A percentile compares a stretch with the other conserved stretches of the same genome.
phyloP scores from a whole-genome alignment of 2,888 invertebrate genomes.

The Plebejus melissa region DNA sequence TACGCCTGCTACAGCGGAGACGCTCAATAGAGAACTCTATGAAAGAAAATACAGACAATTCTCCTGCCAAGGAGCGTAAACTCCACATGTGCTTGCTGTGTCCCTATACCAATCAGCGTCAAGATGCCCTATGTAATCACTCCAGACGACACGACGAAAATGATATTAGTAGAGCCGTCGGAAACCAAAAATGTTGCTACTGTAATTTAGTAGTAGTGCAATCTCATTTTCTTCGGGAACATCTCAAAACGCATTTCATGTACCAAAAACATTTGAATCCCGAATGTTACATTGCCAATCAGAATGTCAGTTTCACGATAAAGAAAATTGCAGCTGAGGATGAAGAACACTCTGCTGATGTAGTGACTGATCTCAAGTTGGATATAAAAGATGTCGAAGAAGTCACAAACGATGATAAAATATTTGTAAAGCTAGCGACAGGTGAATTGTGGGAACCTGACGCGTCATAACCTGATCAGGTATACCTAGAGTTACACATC shows the following conservation, averaged over 20 bases:
- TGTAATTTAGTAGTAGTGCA: constrained; percentile 90
- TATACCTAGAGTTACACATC: not conserved
- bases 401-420: constrained; percentile 56
- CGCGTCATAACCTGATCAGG: constrained; percentile 31
- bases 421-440: constrained; percentile 65
- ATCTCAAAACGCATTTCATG: constrained; percentile 87
- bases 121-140: constrained; percentile 87
- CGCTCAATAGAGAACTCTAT: constrained; percentile 63
- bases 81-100: constrained; percentile 86
- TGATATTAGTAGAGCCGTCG: constrained; percentile 76
- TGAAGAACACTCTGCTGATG: constrained; percentile 42
- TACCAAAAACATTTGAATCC: constrained; percentile 76
- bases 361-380: constrained; percentile 59
- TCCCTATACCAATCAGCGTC: constrained; percentile 87
- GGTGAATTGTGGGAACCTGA: constrained; percentile 52
- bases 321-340: constrained; percentile 62
- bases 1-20: constrained; percentile 77
- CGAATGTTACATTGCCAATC: constrained; percentile 81
- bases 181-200: constrained; percentile 85
- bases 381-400: constrained; percentile 48
- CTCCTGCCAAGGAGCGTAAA: constrained; percentile 79
- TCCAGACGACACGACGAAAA: constrained; percentile 83
- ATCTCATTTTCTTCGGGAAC: constrained; percentile 86
- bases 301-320: constrained; percentile 78
- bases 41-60: constrained; percentile 63